Evolutionary conservation across 2,797 vertebrate species (phyloP).

Genomic region (Lutjanus campechanus): DNA sequence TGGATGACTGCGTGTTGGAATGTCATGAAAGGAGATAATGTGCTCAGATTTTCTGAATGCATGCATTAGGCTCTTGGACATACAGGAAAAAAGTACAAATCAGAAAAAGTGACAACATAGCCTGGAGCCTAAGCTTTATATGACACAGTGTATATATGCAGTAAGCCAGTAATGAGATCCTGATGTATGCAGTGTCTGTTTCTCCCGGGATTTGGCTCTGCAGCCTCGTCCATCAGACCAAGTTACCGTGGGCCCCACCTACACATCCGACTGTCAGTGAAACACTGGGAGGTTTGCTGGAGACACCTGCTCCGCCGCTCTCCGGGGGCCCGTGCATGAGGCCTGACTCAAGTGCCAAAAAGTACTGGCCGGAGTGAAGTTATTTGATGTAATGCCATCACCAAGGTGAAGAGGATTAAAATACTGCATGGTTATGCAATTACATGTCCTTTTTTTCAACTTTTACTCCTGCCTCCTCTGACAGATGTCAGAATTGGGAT

Average conservation of each 20-base stretch:
- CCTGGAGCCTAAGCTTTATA: slow-evolving; percentile 54
- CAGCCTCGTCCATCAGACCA: slow-evolving; percentile 47
- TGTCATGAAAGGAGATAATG: slow-evolving; percentile 49
- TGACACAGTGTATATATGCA: slow-evolving; percentile 68
- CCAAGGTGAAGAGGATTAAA: slow-evolving; percentile 60
- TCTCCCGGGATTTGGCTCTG: slow-evolving; percentile 30
- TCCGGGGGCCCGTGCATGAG: slow-evolving; percentile 42
- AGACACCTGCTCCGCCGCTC: slow-evolving; percentile 65
- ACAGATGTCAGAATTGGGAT: slow-evolving; percentile 66
- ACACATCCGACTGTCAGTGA: slow-evolving; percentile 63
- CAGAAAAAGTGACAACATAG: slow-evolving; percentile 71
- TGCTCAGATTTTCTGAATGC: slow-evolving; percentile 53
- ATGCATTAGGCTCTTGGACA: slow-evolving; percentile 33
- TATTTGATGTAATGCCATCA: slow-evolving; percentile 69
- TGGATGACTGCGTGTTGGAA: slow-evolving; percentile 50
- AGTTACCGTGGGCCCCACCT: slow-evolving; percentile 48
- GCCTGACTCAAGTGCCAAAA: slow-evolving; percentile 48
- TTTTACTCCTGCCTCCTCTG: slow-evolving; percentile 37
- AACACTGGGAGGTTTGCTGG: slow-evolving; percentile 63
- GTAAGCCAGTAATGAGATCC: slow-evolving; percentile 71
- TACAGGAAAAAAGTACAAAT: slow-evolving; percentile 62
- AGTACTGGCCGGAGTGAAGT: slow-evolving; percentile 28
- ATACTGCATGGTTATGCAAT: slow-evolving; percentile 64
- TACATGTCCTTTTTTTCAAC: slow-evolving; percentile 50
- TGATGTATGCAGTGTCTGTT: slow-evolving; percentile 60